These are phyloP conservation scores for Lycodopsis pacificus DNA, from an alignment of 2,797 vertebrate genomes.

Conservation along the genomic window DNA sequence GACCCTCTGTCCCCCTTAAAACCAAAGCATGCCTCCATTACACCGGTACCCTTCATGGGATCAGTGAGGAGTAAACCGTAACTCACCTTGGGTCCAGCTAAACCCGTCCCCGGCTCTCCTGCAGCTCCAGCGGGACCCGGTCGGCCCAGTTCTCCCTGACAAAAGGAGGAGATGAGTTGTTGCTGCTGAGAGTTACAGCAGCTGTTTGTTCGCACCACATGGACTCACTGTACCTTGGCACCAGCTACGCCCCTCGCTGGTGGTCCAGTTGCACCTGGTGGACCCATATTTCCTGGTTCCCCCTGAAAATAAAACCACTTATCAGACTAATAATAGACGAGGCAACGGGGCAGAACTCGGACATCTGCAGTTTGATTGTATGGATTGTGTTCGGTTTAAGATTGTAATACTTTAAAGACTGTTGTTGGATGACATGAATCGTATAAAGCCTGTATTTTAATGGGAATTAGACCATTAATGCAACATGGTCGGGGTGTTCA, in stretches of 20 bases:
- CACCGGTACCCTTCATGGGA: neutral
- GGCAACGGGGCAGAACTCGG: neutral
- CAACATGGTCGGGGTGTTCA: neutral
- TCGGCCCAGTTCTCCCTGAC: conserved; percentile 87
- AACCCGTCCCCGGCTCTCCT: conserved; percentile 85
- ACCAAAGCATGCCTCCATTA: conserved; percentile 18
- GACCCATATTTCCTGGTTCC: conserved; percentile 83
- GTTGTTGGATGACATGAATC: no score
- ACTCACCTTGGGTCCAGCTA: conserved; percentile 86
- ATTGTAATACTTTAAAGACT: neutral
- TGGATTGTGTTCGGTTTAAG: neutral
- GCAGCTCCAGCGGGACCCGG: conserved; percentile 80
- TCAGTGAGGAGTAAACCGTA: neutral
- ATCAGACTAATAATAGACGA: neutral
- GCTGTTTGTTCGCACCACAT: neutral
- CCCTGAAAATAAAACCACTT: conserved; percentile 67
- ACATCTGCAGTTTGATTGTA: neutral
- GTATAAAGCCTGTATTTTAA: neutral
- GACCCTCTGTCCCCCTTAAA: conserved; percentile 85
- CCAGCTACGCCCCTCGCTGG: conserved; percentile 85
- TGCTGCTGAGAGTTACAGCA: no score
- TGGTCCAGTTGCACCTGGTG: conserved; percentile 80
- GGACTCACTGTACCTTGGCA: conserved; percentile 82
- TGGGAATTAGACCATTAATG: no score
- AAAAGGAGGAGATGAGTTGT: neutral